A percentile compares a stretch with the other conserved stretches of the same genome.
phyloP scores from a whole-genome alignment of 2,113 vertebrate species.

The Todiramphus chloris region DNA sequence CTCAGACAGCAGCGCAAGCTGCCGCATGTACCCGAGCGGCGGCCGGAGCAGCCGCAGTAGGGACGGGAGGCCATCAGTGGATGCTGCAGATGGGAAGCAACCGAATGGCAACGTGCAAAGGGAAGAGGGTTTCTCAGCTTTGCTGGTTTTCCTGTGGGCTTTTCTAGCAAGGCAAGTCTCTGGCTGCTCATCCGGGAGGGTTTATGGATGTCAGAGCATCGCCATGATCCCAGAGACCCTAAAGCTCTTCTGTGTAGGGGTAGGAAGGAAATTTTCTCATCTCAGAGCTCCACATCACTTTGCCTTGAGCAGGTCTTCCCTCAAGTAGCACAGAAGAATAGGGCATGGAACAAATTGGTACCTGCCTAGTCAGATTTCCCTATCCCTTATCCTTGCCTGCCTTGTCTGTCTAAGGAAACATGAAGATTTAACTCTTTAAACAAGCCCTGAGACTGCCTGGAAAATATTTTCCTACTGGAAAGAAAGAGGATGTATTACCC shows the following conservation, averaged over 20 bases:
- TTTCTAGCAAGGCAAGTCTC: background rate
- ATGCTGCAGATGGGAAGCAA: background rate
- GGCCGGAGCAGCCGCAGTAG: background rate
- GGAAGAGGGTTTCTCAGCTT: background rate
- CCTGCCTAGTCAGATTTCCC: background rate
- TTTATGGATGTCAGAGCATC: background rate
- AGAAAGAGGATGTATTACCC: background rate
- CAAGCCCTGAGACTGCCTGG: background rate
- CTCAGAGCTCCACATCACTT: background rate
- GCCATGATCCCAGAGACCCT: background rate
- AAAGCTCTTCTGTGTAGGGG: background rate
- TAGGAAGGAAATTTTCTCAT: background rate
- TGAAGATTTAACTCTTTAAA: background rate
- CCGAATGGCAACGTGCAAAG: rapidly evolving
- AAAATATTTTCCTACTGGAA: background rate
- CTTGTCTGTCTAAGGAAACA: background rate
- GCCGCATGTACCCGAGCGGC: background rate
- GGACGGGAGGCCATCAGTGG: background rate
- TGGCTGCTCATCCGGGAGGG: background rate
- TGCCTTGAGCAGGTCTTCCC: background rate
- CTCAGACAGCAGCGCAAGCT: slow-evolving; percentile 33
- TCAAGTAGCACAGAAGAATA: background rate
- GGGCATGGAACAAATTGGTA: background rate
- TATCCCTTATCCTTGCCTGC: background rate
- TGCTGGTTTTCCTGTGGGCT: background rate